Conservation (phyloP, 2,113 vertebrate species). For the Dromaius novaehollandiae region DNA sequence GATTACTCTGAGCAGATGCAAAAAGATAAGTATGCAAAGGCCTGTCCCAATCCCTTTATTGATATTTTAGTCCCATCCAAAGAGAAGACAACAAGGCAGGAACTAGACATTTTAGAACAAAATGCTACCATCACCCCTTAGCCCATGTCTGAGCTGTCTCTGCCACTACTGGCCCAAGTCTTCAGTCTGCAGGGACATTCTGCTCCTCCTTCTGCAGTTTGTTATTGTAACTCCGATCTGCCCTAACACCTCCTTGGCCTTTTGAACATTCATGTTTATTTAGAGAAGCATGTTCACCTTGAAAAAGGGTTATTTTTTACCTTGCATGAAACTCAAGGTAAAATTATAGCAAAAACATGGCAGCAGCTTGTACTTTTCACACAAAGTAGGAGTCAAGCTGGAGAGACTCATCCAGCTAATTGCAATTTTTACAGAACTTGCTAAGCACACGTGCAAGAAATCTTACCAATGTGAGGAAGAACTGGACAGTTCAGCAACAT, state of each 20-base stretch:
- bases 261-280: neutral
- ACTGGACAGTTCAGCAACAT: neutral
- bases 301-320: neutral
- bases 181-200: fast-evolving
- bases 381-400: neutral
- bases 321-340: neutral
- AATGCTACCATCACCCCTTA: neutral
- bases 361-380: neutral
- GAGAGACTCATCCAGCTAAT: neutral
- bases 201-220: neutral
- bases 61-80: neutral
- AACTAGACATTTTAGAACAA: neutral
- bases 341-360: neutral
- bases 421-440: neutral
- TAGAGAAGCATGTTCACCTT: neutral
- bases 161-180: neutral
- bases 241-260: neutral
- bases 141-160: neutral
- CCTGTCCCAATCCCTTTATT: neutral
- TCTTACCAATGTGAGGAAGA: neutral
- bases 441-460: neutral
- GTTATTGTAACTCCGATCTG: neutral
- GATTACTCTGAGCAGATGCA: neutral
- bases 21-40: neutral
- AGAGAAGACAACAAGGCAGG: neutral